phyloP scores from a whole-genome alignment of 2,797 vertebrate species.

The Phataginus tetradactyla region DNA sequence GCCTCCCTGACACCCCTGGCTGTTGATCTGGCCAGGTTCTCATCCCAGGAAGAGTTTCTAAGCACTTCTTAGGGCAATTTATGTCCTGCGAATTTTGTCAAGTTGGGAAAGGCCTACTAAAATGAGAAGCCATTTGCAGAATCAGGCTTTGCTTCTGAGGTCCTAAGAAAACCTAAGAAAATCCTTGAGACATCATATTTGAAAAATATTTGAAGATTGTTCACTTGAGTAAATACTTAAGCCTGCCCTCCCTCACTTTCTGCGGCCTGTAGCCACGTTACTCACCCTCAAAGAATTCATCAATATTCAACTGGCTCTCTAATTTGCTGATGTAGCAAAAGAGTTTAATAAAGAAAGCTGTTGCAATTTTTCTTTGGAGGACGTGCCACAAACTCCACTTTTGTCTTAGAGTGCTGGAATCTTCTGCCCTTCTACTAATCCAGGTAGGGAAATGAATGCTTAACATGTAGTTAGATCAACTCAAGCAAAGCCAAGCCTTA shows the following conservation, averaged over 20 bases:
- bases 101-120: conserved; percentile 43
- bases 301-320: conserved; percentile 79
- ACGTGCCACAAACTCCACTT: conserved; percentile 57
- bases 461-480: background rate
- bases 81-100: conserved; percentile 20
- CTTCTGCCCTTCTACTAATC: conserved; percentile 39
- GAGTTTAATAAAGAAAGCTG: conserved; percentile 78
- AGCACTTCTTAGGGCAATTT: conserved; percentile 4
- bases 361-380: conserved; percentile 67
- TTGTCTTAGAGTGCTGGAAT: conserved; percentile 48
- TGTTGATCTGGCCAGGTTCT: background rate
- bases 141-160: conserved; percentile 51
- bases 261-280: conserved; percentile 73
- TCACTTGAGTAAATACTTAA: conserved; percentile 79
- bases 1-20: background rate
- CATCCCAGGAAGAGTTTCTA: background rate
- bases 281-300: conserved; percentile 81
- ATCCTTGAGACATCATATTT: conserved; percentile 68
- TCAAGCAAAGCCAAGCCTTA: conserved; percentile 44
- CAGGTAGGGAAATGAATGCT: conserved; percentile 53
- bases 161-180: conserved; percentile 58
- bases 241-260: conserved; percentile 70
- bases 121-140: conserved; percentile 63
- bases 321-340: conserved; percentile 80
- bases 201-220: conserved; percentile 77